Evolutionary conservation across 2,797 vertebrate species (phyloP).

Genomic region (Balearica regulorum): DNA sequence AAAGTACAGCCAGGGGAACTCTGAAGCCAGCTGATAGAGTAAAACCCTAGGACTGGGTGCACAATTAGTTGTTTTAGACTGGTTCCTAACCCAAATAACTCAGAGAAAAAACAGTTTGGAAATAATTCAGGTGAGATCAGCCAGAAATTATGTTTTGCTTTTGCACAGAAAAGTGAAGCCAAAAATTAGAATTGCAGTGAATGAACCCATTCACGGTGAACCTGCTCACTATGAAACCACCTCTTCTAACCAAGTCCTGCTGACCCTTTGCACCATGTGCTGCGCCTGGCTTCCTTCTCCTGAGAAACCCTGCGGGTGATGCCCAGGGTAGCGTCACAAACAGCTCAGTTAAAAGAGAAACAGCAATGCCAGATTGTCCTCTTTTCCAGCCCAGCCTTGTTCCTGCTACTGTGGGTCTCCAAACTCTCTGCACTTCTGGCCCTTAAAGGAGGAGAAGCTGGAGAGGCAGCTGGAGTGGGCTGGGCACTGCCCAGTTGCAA

Average conservation of each 20-base stretch:
- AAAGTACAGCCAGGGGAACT: not conserved
- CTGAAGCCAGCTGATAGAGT: not conserved
- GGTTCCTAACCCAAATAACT: not conserved
- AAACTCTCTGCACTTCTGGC: not conserved
- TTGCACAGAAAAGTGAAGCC: not conserved
- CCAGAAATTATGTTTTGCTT: conserved; percentile 14
- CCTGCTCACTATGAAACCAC: not conserved
- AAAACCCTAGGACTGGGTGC: not conserved
- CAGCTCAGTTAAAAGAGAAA: not conserved
- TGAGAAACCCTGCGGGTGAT: not conserved
- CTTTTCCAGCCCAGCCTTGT: not conserved
- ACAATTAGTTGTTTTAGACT: conserved; percentile 8
- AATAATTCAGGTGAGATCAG: not conserved
- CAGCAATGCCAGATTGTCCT: fast-evolving
- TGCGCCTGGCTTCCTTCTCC: not conserved
- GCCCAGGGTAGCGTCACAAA: not conserved
- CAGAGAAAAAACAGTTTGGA: conserved; percentile 39
- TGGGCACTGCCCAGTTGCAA: not conserved
- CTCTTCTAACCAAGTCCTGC: not conserved
- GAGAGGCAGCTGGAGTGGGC: not conserved
- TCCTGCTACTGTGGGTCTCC: not conserved
- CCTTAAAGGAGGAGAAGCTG: not conserved
- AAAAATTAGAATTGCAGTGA: not conserved
- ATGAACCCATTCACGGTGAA: not conserved
- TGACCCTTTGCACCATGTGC: not conserved